Base-by-base conservation (phyloP, 2,797 vertebrate species). In the Spondyliosoma cantharus region DNA sequence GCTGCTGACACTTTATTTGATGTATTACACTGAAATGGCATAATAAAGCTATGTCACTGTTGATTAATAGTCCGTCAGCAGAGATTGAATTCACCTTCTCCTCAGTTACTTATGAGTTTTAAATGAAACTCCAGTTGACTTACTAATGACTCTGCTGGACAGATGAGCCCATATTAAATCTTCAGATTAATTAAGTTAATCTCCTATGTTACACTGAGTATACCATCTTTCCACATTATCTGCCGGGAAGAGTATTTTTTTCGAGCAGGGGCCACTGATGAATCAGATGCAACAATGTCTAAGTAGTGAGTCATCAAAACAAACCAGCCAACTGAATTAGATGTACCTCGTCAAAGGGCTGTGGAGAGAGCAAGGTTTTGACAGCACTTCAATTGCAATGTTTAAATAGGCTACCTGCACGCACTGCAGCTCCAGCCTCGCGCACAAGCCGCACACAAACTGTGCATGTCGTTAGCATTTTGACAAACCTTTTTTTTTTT, bases 391-490 rank as follows among this genome's bases (percentile, higher is more conserved):
- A 71, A 69, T 80, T 65, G 59, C 74, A 80, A 63, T 16, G 12
- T 24, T 65, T 22, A 57, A 37, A 72, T 70, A 11, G 37, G 37
- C 37, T 37, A 53, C 17, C 57, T n/a, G 17, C 67, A 49, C 4
- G 9, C 27, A 17, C 29, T 11, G 25, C 62, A 17, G 22, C 16
- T 32, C 49, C 37, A 25, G 12, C 16, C 42, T 46, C 14, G 15
- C 17, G 17, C 25, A 24, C 53, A 37, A 48, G 5, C 52, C 43
- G 43, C 42, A 46, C 57, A 75, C 75, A 72, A 59, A 77, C 82
- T 20, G 20, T 68, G 48, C 9, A 52, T 70, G 54, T 74, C 79
- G 71, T 90, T 91, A 89, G 90, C 85, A 90, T 91, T 92, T 91
- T 42, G 69, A 37, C 49, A 89, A 88, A 89, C 88, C 86, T 89